phyloP scores from a whole-genome alignment of 2,797 vertebrate genomes.

The Denticeps clupeoides region DNA sequence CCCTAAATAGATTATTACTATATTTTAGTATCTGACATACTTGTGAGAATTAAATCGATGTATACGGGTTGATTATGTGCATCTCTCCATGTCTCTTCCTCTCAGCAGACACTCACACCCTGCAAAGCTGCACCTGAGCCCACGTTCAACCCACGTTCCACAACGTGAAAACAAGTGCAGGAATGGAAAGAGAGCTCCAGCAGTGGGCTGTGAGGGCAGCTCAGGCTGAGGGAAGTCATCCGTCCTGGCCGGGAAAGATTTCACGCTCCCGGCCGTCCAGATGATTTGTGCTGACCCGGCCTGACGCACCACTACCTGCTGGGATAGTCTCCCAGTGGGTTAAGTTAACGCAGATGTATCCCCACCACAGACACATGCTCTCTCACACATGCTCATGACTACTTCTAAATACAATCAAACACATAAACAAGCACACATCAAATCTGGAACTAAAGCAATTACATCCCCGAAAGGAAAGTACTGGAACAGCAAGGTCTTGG shows the following conservation, averaged over 20 bases:
- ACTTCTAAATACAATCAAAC: conserved; percentile 27
- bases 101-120: background rate
- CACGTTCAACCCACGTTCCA: conserved; percentile 60
- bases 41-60: too few species aligned
- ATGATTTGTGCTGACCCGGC: conserved; percentile 82
- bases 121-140: conserved; percentile 23
- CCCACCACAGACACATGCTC: conserved; percentile 22
- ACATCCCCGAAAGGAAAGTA: too few species aligned
- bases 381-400: conserved; percentile 37
- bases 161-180: conserved; percentile 58
- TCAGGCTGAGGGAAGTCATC: conserved; percentile 62
- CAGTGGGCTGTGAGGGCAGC: conserved; percentile 52
- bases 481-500: too few species aligned
- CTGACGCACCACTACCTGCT: conserved; percentile 68
- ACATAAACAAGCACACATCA: conserved; percentile 19
- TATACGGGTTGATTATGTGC: too few species aligned
- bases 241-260: conserved; percentile 79
- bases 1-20: too few species aligned
- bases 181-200: conserved; percentile 52
- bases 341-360: conserved; percentile 69
- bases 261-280: conserved; percentile 80
- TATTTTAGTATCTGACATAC: too few species aligned
- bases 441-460: background rate
- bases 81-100: too few species aligned
- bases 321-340: conserved; percentile 65